Evolutionary conservation across 2,888 invertebrate species (phyloP).

Genomic region (Dichetophora obliterata): DNA sequence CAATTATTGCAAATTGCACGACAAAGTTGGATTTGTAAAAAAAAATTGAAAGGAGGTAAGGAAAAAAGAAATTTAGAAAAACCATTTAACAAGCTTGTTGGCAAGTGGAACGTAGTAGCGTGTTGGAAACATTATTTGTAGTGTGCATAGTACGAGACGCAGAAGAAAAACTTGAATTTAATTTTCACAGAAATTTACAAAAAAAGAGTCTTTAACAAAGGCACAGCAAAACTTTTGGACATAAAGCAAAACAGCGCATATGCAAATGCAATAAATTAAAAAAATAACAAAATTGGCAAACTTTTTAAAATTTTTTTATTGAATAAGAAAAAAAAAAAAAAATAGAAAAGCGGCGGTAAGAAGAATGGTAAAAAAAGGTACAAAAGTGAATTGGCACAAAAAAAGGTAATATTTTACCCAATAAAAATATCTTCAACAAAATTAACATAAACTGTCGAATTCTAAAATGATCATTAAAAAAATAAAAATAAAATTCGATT

Average conservation of each 20-base stretch:
- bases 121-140: not conserved
- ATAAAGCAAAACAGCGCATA: not conserved
- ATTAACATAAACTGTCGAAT: too few relatives aligned
- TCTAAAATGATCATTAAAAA: too few relatives aligned
- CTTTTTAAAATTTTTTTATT: not conserved
- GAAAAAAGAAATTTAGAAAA: not conserved
- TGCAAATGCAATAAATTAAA: not conserved
- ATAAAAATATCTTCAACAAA: too few relatives aligned
- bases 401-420: not conserved
- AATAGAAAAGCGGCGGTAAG: not conserved
- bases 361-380: not conserved
- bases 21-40: slow-evolving; percentile 17
- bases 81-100: not conserved
- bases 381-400: not conserved
- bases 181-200: slow-evolving; percentile 3
- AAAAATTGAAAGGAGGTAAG: not conserved
- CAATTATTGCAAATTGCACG: slow-evolving; percentile 34
- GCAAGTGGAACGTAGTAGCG: not conserved
- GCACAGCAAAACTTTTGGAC: not conserved
- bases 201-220: not conserved
- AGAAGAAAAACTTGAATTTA: slow-evolving; percentile 8
- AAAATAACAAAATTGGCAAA: not conserved
- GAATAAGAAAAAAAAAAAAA: not conserved
- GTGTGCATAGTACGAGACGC: not conserved
- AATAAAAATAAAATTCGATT: too few relatives aligned